phyloP scores from a whole-genome alignment of 2,888 invertebrate genomes.

The Pardosa pseudoannulata region DNA sequence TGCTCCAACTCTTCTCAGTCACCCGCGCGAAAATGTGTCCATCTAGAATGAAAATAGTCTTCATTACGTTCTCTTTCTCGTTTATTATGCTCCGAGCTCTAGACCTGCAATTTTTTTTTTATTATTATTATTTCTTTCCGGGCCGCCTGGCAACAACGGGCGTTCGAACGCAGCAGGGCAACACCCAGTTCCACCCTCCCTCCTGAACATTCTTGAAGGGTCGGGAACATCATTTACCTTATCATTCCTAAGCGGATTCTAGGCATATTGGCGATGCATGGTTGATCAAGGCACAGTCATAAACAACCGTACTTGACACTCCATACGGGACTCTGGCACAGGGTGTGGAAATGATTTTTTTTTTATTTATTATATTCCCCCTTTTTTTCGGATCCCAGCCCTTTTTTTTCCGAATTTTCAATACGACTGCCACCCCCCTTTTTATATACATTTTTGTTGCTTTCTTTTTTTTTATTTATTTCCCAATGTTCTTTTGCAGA shows the following conservation, averaged over 20 bases:
- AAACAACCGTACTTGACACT: constrained; percentile 34
- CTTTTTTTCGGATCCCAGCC: constrained; percentile 3
- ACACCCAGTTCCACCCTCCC: constrained; percentile 21
- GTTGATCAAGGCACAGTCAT: constrained; percentile 40
- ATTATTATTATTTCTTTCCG: constrained; percentile 16
- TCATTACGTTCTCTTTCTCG: constrained; percentile 1
- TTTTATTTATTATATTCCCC: constrained; percentile 11
- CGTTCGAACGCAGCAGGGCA: constrained; percentile 15
- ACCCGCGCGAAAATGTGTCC: background rate
- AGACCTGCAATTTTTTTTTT: background rate
- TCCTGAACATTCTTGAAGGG: constrained; percentile 40
- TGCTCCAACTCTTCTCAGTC: background rate
- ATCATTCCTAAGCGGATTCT: constrained; percentile 56
- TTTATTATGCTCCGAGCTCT: background rate
- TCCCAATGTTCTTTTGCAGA: background rate
- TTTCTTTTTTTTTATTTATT: background rate
- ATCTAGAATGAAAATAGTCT: constrained; percentile 5
- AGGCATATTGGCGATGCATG: constrained; percentile 56
- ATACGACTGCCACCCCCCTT: background rate
- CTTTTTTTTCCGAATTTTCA: constrained; percentile 11
- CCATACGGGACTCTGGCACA: background rate
- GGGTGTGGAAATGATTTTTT: constrained; percentile 4
- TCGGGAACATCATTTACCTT: constrained; percentile 24
- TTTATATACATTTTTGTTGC: too few species aligned
- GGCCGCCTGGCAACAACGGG: constrained; percentile 15